Base-by-base conservation (phyloP, 2,797 vertebrate species). In the Danionella dracula region DNA sequence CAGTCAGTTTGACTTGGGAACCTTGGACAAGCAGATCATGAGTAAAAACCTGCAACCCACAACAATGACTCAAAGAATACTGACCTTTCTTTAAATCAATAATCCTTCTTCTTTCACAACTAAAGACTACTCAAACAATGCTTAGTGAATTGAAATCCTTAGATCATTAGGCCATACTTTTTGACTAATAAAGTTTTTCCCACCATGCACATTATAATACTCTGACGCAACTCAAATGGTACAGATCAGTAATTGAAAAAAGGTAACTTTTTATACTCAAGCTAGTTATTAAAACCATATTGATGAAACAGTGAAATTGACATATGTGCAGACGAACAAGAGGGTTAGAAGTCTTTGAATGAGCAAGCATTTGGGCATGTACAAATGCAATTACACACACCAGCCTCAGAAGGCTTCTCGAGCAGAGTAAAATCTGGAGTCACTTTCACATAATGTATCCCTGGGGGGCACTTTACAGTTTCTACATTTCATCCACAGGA, bases 401-500 rank as follows among this genome's bases (percentile, higher is more conserved):
- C 67, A 75, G 23, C 65, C 76, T 71, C 72, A 57, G 70, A 73
- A 68, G 44, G 48, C 21, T 48, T 46, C 53, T 68, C 62, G 78
- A 49, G 66, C 76, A 42, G 38, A 65, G n/a, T 41, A 61, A 57
- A 23, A 37, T 34, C 42, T 51, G 62, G 79, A 80, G 80, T 82
- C 74, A 76, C 61, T 79, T 78, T 78, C 78, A 65, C 76, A 68
- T 75, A 78, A 81, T 71, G 76, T 69, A 55, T 78, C 84, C 73
- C 78, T 7, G 38, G 72, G n/a, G 72, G 80, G 78, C 29, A 60
- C 78, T 79, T 83, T 73, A 78, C 50, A 59, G 53, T 76, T 82
- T 71, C 61, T 76, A 76, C 65, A 67, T 79, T 79, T 79, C 75
- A 68, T 73, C 70, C 55, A 80, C n/a, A n/a, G 79, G 77, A 68